Base-by-base conservation (phyloP, 1,140 invertebrate genomes). In the Drosophila pseudoananassae region DNA sequence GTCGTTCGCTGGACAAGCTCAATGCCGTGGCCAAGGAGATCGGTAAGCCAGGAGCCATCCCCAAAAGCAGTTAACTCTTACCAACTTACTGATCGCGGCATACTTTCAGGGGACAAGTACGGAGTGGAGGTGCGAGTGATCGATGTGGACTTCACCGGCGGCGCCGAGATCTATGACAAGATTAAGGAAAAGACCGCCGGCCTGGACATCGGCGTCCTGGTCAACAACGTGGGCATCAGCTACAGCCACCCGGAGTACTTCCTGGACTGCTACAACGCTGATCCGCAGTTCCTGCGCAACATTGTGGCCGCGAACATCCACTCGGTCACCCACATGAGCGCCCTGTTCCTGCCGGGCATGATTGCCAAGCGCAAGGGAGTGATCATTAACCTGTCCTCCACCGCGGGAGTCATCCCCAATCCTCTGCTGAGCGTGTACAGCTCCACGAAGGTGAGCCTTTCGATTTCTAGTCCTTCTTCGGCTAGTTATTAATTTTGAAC, bases 211-310 rank as follows among this genome's bases (percentile, higher is more conserved):
- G 98, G 97, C 1, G 95, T 98, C 14, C 93, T 99, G 8, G 94
- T 99, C 4, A 99, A 99, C 92, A 99, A 99, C 93, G 98, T 99
- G 0, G 98, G 98, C 3, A 95, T 97, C 66, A 97, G 96, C 54
- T 99, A 99, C 92, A 93, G 95, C 0, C 94, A 97, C 92, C 98
- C 98, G 0, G 96, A 97, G 85, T 96, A 96, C 79, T 97, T 98
- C 90, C 92, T 96, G 1, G 94, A 96, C 12, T 90, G 96, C 1
- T 93, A 94, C 6, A 94, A 96, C 53, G 92, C 93, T 77, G 72
- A 91, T 70, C 93, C 94, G 0, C 91, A 92, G 49, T 77, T 93
- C 4, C 91, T 93, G 33, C 78, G 91, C n/a, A 92, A 94, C 50
- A 94, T 97, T 56, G 93, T 97, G 20, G 94, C 94, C 69, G 95